Conservation (phyloP, 1,140 invertebrate species). For the Drosophila ogumai region DNA sequence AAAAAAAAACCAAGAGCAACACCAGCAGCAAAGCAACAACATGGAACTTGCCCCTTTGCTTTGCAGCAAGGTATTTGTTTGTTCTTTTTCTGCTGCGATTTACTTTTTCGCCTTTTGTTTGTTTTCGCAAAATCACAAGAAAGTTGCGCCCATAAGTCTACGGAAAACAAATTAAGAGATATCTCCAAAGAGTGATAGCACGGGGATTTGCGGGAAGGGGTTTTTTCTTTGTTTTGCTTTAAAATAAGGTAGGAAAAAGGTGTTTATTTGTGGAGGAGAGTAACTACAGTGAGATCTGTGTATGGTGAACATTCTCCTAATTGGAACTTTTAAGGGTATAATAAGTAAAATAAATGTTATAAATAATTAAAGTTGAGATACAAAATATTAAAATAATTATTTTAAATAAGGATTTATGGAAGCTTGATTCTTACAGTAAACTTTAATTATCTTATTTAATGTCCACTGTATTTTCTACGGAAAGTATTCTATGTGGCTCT, state of each 20-base stretch:
- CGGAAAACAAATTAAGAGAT: slow-evolving; percentile 23
- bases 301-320: not conserved
- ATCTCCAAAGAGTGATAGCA: slow-evolving; percentile 54
- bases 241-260: not conserved
- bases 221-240: not conserved
- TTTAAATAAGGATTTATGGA: not conserved
- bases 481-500: slow-evolving; percentile 3
- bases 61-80: slow-evolving; percentile 50
- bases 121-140: slow-evolving; percentile 66
- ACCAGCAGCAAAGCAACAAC: slow-evolving; percentile 14
- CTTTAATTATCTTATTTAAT: not conserved
- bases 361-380: no score
- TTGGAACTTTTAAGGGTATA: no score
- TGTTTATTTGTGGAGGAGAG: not conserved
- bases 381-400: not conserved
- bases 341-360: no score
- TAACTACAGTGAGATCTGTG: not conserved
- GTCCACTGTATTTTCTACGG: slow-evolving; percentile 1
- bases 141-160: slow-evolving; percentile 56
- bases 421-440: not conserved
- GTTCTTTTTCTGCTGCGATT: slow-evolving; percentile 36
- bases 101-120: slow-evolving; percentile 51
- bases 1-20: slow-evolving; percentile 5
- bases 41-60: slow-evolving; percentile 43
- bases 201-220: not conserved